Evolutionary conservation across 2,888 invertebrate genomes (phyloP).

Genomic region (Entomobrya multifasciata): DNA sequence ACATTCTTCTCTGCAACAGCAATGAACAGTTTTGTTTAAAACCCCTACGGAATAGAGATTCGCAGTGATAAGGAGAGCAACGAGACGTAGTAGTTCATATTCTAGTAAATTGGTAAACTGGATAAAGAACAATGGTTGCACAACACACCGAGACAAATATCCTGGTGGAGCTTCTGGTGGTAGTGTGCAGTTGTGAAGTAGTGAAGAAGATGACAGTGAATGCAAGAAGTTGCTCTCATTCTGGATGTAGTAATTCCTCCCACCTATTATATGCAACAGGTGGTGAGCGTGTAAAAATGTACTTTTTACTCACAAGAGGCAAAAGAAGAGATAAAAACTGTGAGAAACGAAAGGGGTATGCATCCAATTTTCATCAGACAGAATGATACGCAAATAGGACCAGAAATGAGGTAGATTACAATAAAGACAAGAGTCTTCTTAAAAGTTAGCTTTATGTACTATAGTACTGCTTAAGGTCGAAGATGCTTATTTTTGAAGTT

Average conservation of each 20-base stretch:
- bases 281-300: slow-evolving; percentile 60
- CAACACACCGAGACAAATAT: background rate
- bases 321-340: slow-evolving; percentile 10
- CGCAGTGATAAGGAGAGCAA: slow-evolving; percentile 30
- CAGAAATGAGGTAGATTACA: slow-evolving; percentile 47
- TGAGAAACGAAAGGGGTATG: slow-evolving; percentile 41
- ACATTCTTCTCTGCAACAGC: background rate
- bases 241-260: slow-evolving; percentile 54
- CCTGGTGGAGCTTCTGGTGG: background rate
- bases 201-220: background rate
- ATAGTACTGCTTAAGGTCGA: too few species aligned
- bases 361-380: slow-evolving; percentile 59
- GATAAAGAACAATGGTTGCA: slow-evolving; percentile 10
- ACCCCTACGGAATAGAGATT: slow-evolving; percentile 26
- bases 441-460: too few species aligned
- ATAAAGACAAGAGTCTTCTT: too few species aligned
- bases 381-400: slow-evolving; percentile 58
- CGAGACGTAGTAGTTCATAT: background rate
- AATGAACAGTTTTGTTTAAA: slow-evolving; percentile 30
- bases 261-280: slow-evolving; percentile 64
- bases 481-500: background rate
- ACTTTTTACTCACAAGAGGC: slow-evolving; percentile 23
- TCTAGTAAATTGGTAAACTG: slow-evolving; percentile 2
- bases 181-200: background rate
- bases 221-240: slow-evolving; percentile 32